Evolutionary conservation across 1,140 invertebrate species (phyloP).

Genomic region (Plodia interpunctella): DNA sequence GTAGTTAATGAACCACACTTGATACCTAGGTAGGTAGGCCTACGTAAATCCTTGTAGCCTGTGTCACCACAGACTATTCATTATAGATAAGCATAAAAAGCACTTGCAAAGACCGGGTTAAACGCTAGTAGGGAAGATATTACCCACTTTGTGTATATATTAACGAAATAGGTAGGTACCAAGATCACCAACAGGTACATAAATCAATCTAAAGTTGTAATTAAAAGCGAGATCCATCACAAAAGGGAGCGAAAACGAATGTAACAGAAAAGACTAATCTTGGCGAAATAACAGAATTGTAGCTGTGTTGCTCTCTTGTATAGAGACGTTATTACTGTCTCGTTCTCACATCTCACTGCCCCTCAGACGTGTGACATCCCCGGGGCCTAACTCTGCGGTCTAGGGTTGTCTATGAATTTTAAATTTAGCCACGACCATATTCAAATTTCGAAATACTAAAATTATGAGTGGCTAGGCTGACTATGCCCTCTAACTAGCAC

Average conservation of each 20-base stretch:
- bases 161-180: no score
- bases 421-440: not conserved
- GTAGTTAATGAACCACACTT: no score
- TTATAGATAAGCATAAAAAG: no score
- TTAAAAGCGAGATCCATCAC: conserved; percentile 32
- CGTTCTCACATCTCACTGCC: conserved; percentile 65
- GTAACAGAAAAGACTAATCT: conserved; percentile 29
- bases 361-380: conserved; percentile 66
- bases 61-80: no score
- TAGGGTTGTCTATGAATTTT: conserved; percentile 42
- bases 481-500: no score
- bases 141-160: no score
- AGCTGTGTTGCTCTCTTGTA: conserved; percentile 35
- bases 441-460: no score
- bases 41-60: no score
- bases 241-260: conserved; percentile 41
- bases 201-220: conserved; percentile 13
- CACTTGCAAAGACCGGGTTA: no score
- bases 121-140: no score
- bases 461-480: no score
- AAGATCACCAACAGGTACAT: not conserved
- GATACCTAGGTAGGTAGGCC: no score
- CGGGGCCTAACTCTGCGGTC: conserved; percentile 50
- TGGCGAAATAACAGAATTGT: conserved; percentile 20
- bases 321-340: conserved; percentile 23